Evolutionary conservation across 2,797 vertebrate genomes (phyloP), one percentile per base, ranked within the genome.

Genomic region (Percopsis omiscomaycus): DNA sequence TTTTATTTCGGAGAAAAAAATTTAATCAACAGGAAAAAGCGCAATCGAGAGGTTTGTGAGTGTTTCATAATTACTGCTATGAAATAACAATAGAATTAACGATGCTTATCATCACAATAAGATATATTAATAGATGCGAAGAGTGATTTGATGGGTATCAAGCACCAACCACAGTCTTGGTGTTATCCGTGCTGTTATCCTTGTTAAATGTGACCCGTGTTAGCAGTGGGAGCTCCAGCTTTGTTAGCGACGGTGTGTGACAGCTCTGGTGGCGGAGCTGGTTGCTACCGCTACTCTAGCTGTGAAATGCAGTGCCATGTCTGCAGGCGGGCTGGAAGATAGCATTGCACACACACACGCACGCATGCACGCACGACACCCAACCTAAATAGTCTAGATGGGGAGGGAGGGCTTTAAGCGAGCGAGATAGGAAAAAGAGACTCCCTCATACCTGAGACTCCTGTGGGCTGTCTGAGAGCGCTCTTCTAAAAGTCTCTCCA

Each of bases 281-380:
- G 85, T 85, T 88, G 84, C 89, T 87, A 89, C 73, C 69, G 79
- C 77, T 84, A 80, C 87, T 88, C 80, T 84, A 66, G 84, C 83
- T 87, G 86, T 87, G 86, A 87, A 84, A 82, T 82, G 78, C 86
- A 78, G 82, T 73, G 81, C 81, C 75, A 81, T 86, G 74, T 87
- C 86, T 84, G 74, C 77, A 79, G 84, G 85, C 84, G 81, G 86
- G 74, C 77, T 80, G 71, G 77, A 86, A 78, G 83, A 87, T 82
- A 86, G 73, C 68, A 77, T 84, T 66, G 27, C 55, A 57, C 54
- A 42, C 71, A 53, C 65, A 60, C 30, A 6, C 57, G 58, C 66
- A 5, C 50, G 2, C 47, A 1, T 42, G 37, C 55, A 64, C 29
- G 47, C 55, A 16, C 51, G 62, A 27, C 14, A 2, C 58, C 61